Evolutionary conservation across 2,113 vertebrate genomes (phyloP).

Genomic region (Nothocercus nigrocapillus): DNA sequence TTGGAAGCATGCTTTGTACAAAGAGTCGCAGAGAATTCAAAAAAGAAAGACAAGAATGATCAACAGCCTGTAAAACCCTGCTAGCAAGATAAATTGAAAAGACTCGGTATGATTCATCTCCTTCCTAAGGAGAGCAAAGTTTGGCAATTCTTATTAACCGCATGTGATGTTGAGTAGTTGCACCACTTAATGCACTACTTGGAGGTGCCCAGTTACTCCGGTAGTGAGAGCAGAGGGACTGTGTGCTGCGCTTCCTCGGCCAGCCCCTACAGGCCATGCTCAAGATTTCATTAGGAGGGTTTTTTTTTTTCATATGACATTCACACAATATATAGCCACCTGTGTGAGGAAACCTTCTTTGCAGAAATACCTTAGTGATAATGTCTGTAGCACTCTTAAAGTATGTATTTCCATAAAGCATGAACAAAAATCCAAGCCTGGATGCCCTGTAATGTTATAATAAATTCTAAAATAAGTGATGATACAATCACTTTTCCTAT

Average conservation of each 20-base stretch:
- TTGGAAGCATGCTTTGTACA: background rate
- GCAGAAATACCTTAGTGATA: background rate
- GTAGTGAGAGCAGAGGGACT: background rate
- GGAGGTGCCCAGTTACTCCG: background rate
- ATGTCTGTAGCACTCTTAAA: background rate
- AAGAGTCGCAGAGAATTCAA: background rate
- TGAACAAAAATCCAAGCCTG: background rate
- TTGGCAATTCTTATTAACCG: background rate
- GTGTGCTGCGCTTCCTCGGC: accelerated
- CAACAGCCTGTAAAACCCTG: background rate
- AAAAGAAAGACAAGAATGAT: background rate
- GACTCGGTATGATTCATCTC: background rate
- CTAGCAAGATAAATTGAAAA: background rate
- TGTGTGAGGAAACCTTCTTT: background rate
- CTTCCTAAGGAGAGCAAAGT: background rate
- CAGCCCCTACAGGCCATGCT: accelerated
- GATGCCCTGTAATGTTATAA: background rate
- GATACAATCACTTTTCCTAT: background rate
- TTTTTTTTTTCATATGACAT: background rate
- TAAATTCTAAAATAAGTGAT: background rate
- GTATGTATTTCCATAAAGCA: background rate
- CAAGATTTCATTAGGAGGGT: background rate
- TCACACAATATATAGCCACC: background rate
- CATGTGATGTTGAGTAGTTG: background rate
- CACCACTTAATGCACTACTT: background rate